phyloP scores from a whole-genome alignment of 2,113 vertebrate species.

The Grammomys surdaster region DNA sequence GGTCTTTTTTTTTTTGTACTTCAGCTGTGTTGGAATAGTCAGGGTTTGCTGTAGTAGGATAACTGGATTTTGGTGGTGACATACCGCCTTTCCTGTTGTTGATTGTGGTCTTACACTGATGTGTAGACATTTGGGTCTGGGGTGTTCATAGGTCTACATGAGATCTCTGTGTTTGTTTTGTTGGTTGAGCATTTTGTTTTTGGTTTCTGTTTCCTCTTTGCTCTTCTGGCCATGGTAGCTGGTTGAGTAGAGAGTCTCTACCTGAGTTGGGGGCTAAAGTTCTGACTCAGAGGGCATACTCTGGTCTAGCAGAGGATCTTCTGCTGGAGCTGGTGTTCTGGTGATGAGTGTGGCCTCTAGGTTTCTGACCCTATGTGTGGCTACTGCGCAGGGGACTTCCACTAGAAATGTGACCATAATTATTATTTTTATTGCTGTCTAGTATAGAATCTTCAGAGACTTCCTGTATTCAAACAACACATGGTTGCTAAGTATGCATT shows the following conservation, averaged over 20 bases:
- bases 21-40: not conserved
- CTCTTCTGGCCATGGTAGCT: not conserved
- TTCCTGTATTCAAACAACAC: not conserved
- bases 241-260: not conserved
- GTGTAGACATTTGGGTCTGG: not conserved
- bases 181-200: not conserved
- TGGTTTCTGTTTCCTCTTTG: not conserved
- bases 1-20: not conserved
- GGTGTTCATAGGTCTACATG: not conserved
- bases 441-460: conserved; percentile 10
- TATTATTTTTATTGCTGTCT: not conserved
- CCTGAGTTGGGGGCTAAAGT: not conserved
- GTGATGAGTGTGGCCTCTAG: not conserved
- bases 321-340: not conserved
- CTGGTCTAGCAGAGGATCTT: not conserved
- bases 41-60: not conserved
- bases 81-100: not conserved
- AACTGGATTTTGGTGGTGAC: not conserved
- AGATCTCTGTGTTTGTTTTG: not conserved
- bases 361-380: not conserved
- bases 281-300: not conserved
- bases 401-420: not conserved
- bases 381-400: not conserved
- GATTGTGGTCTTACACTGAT: not conserved
- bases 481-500: conserved; percentile 2